These are phyloP conservation scores for Platyura marginata DNA, from an alignment of 1,140 invertebrate species.

Conservation along the genomic window DNA sequence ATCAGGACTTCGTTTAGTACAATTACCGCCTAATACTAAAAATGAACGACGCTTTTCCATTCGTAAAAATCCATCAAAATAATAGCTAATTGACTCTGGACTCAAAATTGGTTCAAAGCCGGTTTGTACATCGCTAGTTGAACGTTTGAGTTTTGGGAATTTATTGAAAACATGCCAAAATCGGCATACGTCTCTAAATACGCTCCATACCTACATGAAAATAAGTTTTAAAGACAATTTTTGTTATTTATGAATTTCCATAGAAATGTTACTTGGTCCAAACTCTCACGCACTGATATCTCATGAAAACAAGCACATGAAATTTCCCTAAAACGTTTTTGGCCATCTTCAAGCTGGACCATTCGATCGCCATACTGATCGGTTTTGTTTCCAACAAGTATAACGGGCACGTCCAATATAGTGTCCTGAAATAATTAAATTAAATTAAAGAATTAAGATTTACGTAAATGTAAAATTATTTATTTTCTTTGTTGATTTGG, in stretches of 20 bases:
- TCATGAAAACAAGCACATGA: slow-evolving; percentile 68
- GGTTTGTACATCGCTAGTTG: slow-evolving; percentile 29
- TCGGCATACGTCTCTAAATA: slow-evolving; percentile 43
- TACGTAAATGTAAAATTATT: no score
- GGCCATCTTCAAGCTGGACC: slow-evolving; percentile 50
- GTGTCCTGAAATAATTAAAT: slow-evolving; percentile 27
- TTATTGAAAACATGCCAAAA: slow-evolving; percentile 48
- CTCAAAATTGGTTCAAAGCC: slow-evolving; percentile 12
- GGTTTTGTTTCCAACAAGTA: slow-evolving; percentile 64
- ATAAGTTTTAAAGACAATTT: not conserved
- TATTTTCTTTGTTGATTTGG: no score
- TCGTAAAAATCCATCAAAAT: slow-evolving; percentile 9
- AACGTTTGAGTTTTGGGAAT: slow-evolving; percentile 36
- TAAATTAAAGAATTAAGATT: slow-evolving; percentile 7
- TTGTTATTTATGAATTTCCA: not conserved
- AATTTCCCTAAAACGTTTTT: slow-evolving; percentile 51
- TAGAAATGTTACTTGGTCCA: slow-evolving; percentile 56
- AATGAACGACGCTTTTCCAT: slow-evolving; percentile 16
- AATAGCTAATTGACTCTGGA: slow-evolving; percentile 17
- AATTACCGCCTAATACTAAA: slow-evolving; percentile 18
- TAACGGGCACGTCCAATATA: slow-evolving; percentile 43
- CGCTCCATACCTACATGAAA: slow-evolving; percentile 34
- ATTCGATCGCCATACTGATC: slow-evolving; percentile 60
- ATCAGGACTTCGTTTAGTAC: slow-evolving; percentile 25
- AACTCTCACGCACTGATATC: slow-evolving; percentile 63